Evolutionary conservation across 2,113 vertebrate genomes (phyloP), one percentile per base, ranked within the genome.

Genomic region (Microcebus jonahi): DNA sequence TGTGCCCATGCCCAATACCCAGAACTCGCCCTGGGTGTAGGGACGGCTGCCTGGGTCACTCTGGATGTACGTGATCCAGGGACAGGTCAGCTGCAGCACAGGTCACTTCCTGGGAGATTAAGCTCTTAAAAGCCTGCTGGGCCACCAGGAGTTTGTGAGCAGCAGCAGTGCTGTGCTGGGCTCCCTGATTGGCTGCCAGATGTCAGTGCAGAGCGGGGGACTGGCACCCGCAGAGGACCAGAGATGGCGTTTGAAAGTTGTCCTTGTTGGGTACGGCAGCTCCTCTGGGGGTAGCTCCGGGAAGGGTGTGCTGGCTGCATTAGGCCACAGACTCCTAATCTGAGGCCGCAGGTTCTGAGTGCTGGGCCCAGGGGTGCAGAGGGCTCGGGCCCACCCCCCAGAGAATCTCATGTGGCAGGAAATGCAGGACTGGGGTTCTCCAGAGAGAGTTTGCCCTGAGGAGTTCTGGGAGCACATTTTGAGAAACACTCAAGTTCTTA

Each of bases 181-280:
- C 36, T 17, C 45, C 9, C 11, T 12, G 45, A 39, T 36, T 76
- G 90, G 70, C 53, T 68, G 20, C 57, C 77, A 67, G 77, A 34
- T 48, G 36, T 61, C 42, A 15, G 65, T 20, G 57, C n/a, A 2
- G 15, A 73, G 34, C 31, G 14, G 39, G 20, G 68, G 29, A 1
- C 48, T 20, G 25, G 65, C 0, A 9, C 8, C 65, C 0, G 0
- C 5, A 17, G 31, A 12, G 0, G 36, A 50, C 57, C 39, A 2
- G 12, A 20, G 29, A 34, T n/a, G 8, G 48, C 50, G 53, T 25
- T 39, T 75, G 36, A 13, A n/a, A 15, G 25, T 15, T 29, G 39
- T 31, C 57, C 65, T 25, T 18, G 29, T 39, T 77, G 34, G 57
- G 21, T 36, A 6, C 8, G 71, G 39, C 42, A 29, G 71, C 39